Conservation (phyloP, 2,888 invertebrate species). For the Microctonus brassicae region DNA sequence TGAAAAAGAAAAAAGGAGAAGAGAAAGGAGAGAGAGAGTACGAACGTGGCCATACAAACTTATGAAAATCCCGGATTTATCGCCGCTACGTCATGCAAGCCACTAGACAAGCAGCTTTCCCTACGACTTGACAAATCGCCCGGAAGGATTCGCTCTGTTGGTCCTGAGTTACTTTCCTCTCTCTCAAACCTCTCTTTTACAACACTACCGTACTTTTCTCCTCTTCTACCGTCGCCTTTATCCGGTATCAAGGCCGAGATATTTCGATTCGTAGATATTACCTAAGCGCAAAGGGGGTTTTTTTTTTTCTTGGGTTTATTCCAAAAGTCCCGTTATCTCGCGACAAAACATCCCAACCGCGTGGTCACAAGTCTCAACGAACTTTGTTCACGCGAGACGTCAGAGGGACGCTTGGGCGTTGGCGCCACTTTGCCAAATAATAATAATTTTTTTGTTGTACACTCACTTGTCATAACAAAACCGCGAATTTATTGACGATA, state of each 20-base stretch:
- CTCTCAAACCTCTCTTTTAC: not conserved
- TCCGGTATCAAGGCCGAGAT: not conserved
- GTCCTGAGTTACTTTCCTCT: constrained; percentile 9
- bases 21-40: not conserved
- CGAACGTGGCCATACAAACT: constrained; percentile 45
- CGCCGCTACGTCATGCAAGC: constrained; percentile 47
- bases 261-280: constrained; percentile 25
- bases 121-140: constrained; percentile 61
- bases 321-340: constrained; percentile 43
- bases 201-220: not conserved
- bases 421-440: not conserved
- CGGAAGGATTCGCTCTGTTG: constrained; percentile 57
- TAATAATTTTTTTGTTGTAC: not conserved
- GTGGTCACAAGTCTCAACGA: constrained; percentile 7
- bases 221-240: not conserved
- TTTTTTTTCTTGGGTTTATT: constrained; percentile 40
- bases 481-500: not conserved
- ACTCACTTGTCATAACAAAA: not conserved
- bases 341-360: constrained; percentile 32
- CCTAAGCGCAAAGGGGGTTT: not conserved
- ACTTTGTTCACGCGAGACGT: not conserved
- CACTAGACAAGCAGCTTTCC: constrained; percentile 47
- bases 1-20: not conserved
- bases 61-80: constrained; percentile 62
- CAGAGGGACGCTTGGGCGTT: not conserved